Conservation (phyloP, 2,113 vertebrate genomes). For the Dasyprocta punctata region DNA sequence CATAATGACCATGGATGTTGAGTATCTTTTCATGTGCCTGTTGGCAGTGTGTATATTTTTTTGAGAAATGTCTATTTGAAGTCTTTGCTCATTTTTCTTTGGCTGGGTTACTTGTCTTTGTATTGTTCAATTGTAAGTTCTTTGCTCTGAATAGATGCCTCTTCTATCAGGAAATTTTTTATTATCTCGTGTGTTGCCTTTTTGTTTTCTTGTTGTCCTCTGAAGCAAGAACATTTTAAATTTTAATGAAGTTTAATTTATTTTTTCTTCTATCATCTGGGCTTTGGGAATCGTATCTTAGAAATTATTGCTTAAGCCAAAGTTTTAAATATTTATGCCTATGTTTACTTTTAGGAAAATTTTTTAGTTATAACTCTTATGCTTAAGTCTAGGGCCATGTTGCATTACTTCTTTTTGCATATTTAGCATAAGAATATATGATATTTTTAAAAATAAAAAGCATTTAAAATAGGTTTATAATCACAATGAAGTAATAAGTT, state of each 20-base stretch:
- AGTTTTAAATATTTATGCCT: background rate
- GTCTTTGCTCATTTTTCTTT: background rate
- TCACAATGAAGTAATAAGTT: background rate
- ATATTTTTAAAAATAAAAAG: slow-evolving; percentile 37
- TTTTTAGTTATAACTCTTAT: background rate
- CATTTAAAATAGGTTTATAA: background rate
- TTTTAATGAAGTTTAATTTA: slow-evolving; percentile 40
- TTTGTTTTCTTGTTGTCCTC: background rate
- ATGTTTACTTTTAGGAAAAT: slow-evolving; percentile 1
- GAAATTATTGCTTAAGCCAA: background rate
- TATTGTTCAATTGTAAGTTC: background rate
- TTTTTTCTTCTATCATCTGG: slow-evolving; percentile 5
- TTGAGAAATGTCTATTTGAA: background rate
- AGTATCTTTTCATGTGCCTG: background rate
- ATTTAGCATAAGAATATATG: background rate
- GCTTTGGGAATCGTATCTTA: background rate
- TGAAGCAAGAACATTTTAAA: background rate
- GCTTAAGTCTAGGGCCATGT: background rate
- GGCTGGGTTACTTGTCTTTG: background rate
- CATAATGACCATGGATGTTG: background rate
- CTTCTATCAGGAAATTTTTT: slow-evolving; percentile 13
- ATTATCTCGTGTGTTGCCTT: background rate
- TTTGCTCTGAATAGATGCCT: background rate
- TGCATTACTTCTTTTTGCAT: background rate
- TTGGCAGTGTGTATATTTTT: background rate